Evolutionary conservation across 2,888 invertebrate species (phyloP), one percentile per base, ranked within the genome.

Genomic region (Sphaerophoria taeniata): DNA sequence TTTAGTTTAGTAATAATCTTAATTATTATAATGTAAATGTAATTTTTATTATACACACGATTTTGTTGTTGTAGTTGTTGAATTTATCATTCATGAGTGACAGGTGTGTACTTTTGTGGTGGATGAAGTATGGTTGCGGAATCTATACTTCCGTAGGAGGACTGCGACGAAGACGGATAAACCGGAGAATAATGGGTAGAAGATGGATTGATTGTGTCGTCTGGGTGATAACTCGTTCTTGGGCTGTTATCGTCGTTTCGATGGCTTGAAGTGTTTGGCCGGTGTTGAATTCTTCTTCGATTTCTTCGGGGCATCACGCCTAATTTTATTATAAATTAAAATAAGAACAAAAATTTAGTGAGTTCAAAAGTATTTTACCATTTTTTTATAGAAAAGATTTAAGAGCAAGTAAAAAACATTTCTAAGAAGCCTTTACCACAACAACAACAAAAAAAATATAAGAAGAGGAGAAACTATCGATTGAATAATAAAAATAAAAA

Each of bases 271-370:
- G 24, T 34, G 75, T 81, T 88, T 87, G 81, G 87, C 80, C 77
- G 83, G 87, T 78, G 87, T 85, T 72, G 56, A 67, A 56, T 76
- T 81, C 80, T 85, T 73, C 78, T 76, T 77, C 89, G 89, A 89
- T 92, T 88, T 89, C 91, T 91, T 89, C 90, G 90, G 88, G 93
- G 93, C 93, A 94, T 94, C 94, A 94, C 93, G 93, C 93, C 94
- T 94, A 34, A 24, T 24, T 65, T 31, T 0, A 65, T 45, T 33
- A 58, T 71, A 43, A 63, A 24, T 60, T 79, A 14, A 24, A 69
- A 61, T 34, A 24, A 55, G 36, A 53, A 58, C 11, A 69, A 55
- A 63, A 49, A 74, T 16, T 34, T 34, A 67, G 45, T 58, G 45
- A 12, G 12, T 65, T 34, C 24, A 51, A 61, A 24, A 45, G 33